Percentiles rank a stretch among this genome's conserved stretches.
phyloP scores from a whole-genome alignment of 2,113 vertebrate species.

The Hiodon tergisus region DNA sequence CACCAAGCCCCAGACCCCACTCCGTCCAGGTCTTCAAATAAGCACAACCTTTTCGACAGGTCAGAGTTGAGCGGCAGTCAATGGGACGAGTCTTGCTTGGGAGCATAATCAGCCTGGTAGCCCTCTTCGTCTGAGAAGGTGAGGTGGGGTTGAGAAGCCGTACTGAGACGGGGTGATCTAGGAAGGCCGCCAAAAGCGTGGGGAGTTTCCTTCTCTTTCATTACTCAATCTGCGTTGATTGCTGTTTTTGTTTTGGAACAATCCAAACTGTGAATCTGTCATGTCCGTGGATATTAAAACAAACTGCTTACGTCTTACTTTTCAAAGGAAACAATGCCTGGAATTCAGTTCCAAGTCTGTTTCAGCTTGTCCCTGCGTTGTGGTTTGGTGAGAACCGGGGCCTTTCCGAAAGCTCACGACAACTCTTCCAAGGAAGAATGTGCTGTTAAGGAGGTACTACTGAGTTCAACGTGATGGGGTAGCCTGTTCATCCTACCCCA shows the following conservation, averaged over 20 bases:
- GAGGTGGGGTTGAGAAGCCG: not conserved
- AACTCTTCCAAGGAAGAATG: too few relatives aligned
- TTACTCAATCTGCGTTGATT: slow-evolving; percentile 36
- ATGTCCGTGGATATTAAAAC: slow-evolving; percentile 46
- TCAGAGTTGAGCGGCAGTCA: too few relatives aligned
- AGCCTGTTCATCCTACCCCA: not conserved
- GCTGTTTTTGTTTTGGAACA: slow-evolving; percentile 40
- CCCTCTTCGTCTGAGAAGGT: not conserved
- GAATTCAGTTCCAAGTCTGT: slow-evolving; percentile 43
- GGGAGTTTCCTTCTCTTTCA: slow-evolving; percentile 41
- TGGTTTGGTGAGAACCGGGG: slow-evolving; percentile 28
- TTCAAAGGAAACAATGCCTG: slow-evolving; percentile 43
- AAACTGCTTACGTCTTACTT: slow-evolving; percentile 54
- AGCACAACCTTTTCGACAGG: too few relatives aligned
- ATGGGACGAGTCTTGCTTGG: too few relatives aligned
- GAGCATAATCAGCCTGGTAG: too few relatives aligned
- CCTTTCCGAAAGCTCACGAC: slow-evolving; percentile 23
- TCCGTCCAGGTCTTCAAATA: too few relatives aligned
- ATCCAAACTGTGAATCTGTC: slow-evolving; percentile 39
- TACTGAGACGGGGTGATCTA: slow-evolving; percentile 9
- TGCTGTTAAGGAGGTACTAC: too few relatives aligned
- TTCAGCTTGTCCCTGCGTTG: slow-evolving; percentile 36
- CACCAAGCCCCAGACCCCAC: too few relatives aligned
- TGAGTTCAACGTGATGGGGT: too few relatives aligned
- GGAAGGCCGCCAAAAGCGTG: slow-evolving; percentile 33